Evolutionary conservation across 2,797 vertebrate genomes (phyloP).

Genomic region (Siniperca undulata): DNA sequence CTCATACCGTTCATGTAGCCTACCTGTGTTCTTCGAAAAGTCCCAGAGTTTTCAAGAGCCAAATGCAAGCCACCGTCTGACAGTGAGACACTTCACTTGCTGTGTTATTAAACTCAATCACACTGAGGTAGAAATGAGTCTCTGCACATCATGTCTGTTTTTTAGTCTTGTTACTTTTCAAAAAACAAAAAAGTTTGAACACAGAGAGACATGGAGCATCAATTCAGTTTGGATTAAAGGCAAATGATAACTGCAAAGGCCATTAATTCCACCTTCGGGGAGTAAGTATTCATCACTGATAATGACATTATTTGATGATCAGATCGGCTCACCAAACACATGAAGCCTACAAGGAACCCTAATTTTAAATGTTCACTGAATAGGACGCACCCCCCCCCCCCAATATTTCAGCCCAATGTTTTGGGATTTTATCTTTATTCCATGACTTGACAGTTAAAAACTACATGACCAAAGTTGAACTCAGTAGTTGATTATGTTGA

Average conservation of each 20-base stretch:
- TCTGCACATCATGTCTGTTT: constrained; percentile 2
- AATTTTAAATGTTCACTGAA: neutral
- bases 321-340: neutral
- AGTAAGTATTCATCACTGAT: neutral
- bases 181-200: neutral
- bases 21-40: constrained; percentile 17
- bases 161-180: neutral
- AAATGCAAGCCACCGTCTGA: constrained; percentile 18
- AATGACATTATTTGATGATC: neutral
- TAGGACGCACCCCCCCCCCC: neutral
- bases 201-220: neutral
- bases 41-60: constrained; percentile 23
- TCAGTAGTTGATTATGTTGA: neutral
- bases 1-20: constrained; percentile 19
- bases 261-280: neutral
- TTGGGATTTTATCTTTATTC: neutral
- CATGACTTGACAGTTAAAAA: neutral
- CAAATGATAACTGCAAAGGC: too few relatives aligned
- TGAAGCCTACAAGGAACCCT: neutral
- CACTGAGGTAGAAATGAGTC: constrained; percentile 4
- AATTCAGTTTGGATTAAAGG: neutral
- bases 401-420: neutral
- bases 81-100: constrained; percentile 24
- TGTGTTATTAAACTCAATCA: constrained; percentile 41
- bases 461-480: neutral